A percentile compares a stretch with the other conserved stretches of the same genome.
Evolutionary conservation across 2,888 invertebrate species (phyloP).

Genomic region (Nematopogon swammerdamellus): DNA sequence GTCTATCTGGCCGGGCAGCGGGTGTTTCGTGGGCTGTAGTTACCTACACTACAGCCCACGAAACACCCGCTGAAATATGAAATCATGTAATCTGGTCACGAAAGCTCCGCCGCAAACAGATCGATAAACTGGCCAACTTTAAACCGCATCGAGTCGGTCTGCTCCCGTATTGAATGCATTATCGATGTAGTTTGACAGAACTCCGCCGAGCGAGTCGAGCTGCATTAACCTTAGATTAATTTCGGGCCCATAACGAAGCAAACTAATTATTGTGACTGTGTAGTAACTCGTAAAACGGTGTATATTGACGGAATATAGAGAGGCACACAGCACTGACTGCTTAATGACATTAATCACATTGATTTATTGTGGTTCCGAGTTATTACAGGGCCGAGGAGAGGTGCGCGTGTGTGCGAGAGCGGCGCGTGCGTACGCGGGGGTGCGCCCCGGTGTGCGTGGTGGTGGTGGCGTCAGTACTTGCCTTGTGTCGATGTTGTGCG

Average conservation of each 20-base stretch:
- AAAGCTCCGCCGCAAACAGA: too few relatives aligned
- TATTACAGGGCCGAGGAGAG: conserved; percentile 47
- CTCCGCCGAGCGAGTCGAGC: background rate
- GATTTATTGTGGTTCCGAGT: conserved; percentile 59
- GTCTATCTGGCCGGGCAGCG: background rate
- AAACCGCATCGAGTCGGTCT: too few relatives aligned
- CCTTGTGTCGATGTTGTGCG: conserved; percentile 9
- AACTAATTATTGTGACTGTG: conserved; percentile 54
- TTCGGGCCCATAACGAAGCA: conserved; percentile 44
- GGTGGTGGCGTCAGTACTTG: conserved; percentile 19
- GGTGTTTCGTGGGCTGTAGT: too few relatives aligned
- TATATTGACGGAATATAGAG: conserved; percentile 59
- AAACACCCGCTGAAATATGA: too few relatives aligned
- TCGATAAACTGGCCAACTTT: too few relatives aligned
- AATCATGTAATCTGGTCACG: too few relatives aligned
- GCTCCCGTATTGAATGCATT: too few relatives aligned
- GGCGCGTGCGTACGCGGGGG: conserved; percentile 17
- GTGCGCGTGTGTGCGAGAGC: conserved; percentile 26
- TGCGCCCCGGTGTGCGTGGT: conserved; percentile 27
- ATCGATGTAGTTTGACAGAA: too few relatives aligned
- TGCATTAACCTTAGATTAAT: background rate
- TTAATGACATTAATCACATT: conserved; percentile 59
- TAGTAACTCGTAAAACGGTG: conserved; percentile 56
- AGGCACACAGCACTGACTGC: conserved; percentile 52
- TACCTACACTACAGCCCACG: too few relatives aligned